phyloP scores from a whole-genome alignment of 2,888 invertebrate genomes.

The Gnatocerus cornutus region DNA sequence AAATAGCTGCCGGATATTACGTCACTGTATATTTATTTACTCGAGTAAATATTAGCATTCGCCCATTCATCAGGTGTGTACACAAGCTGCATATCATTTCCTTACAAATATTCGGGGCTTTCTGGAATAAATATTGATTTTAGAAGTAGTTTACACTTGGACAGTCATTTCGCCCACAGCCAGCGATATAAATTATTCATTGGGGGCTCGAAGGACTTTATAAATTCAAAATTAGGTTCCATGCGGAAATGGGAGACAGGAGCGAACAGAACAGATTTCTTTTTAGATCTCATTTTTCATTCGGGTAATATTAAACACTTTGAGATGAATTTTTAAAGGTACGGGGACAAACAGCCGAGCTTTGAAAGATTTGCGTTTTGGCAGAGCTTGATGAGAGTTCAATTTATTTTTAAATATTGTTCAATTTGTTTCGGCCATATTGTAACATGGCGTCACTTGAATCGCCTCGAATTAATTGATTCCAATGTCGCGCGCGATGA shows the following conservation, averaged over 20 bases:
- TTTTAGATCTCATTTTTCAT: no score
- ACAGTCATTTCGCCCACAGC: constrained; percentile 41
- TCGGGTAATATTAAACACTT: no score
- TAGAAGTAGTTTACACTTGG: constrained; percentile 59
- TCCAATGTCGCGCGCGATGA: constrained; percentile 49
- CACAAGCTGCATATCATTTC: constrained; percentile 69
- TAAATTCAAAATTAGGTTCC: constrained; percentile 14
- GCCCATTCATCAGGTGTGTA: constrained; percentile 69
- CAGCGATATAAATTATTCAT: constrained; percentile 27
- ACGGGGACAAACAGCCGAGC: no score
- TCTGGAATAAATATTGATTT: constrained; percentile 65
- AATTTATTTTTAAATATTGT: no score
- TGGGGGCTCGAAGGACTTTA: background rate
- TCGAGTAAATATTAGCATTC: constrained; percentile 67
- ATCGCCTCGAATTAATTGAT: constrained; percentile 56
- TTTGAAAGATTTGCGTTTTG: no score
- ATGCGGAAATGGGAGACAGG: background rate
- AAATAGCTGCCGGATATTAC: constrained; percentile 67
- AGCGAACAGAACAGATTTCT: no score
- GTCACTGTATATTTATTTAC: constrained; percentile 67
- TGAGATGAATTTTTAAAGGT: no score
- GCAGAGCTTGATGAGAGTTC: no score
- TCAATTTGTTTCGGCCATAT: no score
- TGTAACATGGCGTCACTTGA: background rate
- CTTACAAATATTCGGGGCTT: constrained; percentile 66